A percentile compares a stretch with the other conserved stretches of the same genome.
phyloP scores from a whole-genome alignment of 2,888 invertebrate genomes.

The Zygaena filipendulae region DNA sequence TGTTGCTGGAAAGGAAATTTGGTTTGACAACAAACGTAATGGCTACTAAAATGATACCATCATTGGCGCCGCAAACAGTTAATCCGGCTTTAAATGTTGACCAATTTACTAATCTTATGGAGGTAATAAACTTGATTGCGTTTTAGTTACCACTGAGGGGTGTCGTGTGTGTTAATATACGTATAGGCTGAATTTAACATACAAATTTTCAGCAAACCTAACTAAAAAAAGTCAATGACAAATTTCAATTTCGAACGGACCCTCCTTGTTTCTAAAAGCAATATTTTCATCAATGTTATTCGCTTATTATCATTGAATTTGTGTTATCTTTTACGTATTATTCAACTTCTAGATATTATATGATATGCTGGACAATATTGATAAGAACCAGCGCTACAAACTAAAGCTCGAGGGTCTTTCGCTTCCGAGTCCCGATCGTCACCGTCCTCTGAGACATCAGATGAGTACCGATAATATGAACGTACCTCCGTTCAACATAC shows the following conservation, averaged over 20 bases:
- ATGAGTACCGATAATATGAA: slow-evolving; percentile 89
- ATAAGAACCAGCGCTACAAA: slow-evolving; percentile 89
- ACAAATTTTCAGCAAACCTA: slow-evolving; percentile 1
- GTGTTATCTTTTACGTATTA: too few relatives aligned
- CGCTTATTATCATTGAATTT: too few relatives aligned
- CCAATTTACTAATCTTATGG: slow-evolving; percentile 47
- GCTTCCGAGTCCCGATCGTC: slow-evolving; percentile 79
- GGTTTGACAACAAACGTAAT: slow-evolving; percentile 90
- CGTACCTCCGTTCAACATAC: slow-evolving; percentile 86
- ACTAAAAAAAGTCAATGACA: too few relatives aligned
- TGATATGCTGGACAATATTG: slow-evolving; percentile 92
- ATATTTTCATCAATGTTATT: too few relatives aligned
- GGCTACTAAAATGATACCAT: slow-evolving; percentile 94
- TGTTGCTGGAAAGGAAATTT: slow-evolving; percentile 91
- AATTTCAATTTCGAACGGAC: too few relatives aligned
- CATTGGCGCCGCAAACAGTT: slow-evolving; percentile 90
- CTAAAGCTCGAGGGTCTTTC: slow-evolving; percentile 85
- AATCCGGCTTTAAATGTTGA: slow-evolving; percentile 72
- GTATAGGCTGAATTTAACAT: too few relatives aligned
- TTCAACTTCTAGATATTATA: slow-evolving; percentile 79
- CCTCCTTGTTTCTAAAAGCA: too few relatives aligned
- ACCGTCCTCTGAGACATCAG: slow-evolving; percentile 80
- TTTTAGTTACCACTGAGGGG: background rate
- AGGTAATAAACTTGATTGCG: slow-evolving; percentile 30
- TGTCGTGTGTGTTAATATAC: too few relatives aligned